phyloP scores from a whole-genome alignment of 2,888 invertebrate species.

The Microctonus brassicae region DNA sequence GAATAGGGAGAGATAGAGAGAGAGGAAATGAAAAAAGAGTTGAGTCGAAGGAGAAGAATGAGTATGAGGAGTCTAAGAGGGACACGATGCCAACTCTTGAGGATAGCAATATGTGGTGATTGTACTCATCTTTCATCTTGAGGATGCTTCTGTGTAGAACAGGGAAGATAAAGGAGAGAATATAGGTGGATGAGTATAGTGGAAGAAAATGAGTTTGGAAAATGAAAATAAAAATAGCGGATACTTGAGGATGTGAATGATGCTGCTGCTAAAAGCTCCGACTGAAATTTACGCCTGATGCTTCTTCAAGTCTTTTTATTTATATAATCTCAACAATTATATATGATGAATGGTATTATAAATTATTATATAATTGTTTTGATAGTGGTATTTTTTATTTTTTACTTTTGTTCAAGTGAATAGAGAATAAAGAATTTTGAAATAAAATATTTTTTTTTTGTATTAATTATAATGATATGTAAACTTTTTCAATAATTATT shows the following conservation, averaged over 20 bases:
- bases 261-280: conserved; percentile 49
- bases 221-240: neutral
- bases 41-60: neutral
- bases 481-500: too few relatives aligned
- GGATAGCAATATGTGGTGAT: conserved; percentile 45
- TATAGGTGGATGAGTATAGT: neutral
- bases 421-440: neutral
- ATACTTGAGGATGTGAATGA: conserved; percentile 31
- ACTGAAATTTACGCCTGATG: too few relatives aligned
- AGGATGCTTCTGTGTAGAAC: neutral
- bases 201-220: neutral
- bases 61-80: neutral
- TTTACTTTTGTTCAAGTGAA: too few relatives aligned
- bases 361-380: neutral
- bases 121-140: conserved; percentile 47
- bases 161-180: neutral
- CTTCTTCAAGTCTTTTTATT: neutral
- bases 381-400: too few relatives aligned
- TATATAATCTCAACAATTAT: conserved; percentile 6
- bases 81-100: neutral
- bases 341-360: too few relatives aligned
- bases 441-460: too few relatives aligned
- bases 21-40: neutral
- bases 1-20: neutral
- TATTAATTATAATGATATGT: too few relatives aligned